These are phyloP conservation scores for Drosophila borealis DNA, from an alignment of 2,888 invertebrate species.

Conservation along the genomic window DNA sequence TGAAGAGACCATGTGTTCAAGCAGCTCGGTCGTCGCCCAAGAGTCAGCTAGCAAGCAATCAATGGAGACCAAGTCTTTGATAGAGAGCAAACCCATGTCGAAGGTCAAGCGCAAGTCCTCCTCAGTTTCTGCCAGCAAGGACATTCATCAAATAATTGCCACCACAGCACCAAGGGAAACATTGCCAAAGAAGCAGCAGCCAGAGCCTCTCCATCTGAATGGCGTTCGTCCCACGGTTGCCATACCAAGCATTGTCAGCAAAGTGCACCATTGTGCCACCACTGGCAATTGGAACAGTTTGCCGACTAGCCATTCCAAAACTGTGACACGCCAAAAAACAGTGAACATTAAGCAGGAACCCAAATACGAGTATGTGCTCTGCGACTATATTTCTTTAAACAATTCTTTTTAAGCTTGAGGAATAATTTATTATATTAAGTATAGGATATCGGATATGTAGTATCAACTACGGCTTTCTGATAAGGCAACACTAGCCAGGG, in stretches of 20 bases:
- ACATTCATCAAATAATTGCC: background rate
- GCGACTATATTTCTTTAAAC: no score
- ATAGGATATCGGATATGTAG: no score
- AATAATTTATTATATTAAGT: no score
- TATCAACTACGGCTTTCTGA: no score
- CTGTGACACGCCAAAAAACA: conserved; percentile 9
- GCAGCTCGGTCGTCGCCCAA: background rate
- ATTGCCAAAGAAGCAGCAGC: background rate
- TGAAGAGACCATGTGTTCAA: conserved; percentile 5
- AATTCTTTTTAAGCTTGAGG: background rate
- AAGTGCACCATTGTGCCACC: background rate
- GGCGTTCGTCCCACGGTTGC: background rate
- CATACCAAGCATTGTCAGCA: background rate
- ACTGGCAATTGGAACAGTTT: conserved; percentile 7
- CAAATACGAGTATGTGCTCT: conserved; percentile 30
- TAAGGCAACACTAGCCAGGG: no score
- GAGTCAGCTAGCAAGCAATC: background rate
- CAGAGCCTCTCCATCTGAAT: background rate
- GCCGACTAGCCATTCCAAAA: background rate
- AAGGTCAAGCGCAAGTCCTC: conserved; percentile 4
- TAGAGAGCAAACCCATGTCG: conserved; percentile 1
- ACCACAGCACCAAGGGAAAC: background rate
- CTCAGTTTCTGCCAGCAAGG: background rate
- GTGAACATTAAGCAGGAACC: background rate
- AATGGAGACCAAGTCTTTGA: background rate